These are phyloP conservation scores for Melanerpes aurifrons DNA, from an alignment of 2,113 vertebrate genomes.

Conservation along the genomic window DNA sequence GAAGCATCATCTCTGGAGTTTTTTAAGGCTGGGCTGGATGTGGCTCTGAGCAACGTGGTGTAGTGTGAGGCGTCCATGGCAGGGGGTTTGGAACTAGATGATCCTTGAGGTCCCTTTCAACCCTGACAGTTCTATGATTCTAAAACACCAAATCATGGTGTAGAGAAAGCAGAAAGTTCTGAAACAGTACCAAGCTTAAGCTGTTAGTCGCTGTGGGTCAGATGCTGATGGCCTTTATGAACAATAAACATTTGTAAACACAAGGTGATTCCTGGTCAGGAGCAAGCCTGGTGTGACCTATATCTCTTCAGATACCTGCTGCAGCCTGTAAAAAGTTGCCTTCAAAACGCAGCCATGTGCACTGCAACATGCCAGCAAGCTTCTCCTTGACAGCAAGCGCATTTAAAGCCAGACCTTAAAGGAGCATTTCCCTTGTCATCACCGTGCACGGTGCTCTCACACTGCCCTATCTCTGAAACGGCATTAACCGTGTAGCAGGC, in stretches of 20 bases:
- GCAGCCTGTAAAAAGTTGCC: not conserved
- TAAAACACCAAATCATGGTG: not conserved
- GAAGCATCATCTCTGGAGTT: too few relatives aligned
- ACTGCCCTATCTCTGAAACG: not conserved
- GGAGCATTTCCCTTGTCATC: not conserved
- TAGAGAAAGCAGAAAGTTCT: not conserved
- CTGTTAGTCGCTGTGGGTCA: not conserved
- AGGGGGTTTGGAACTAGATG: too few relatives aligned
- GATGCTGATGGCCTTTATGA: not conserved
- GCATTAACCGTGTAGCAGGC: not conserved
- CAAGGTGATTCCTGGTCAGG: not conserved
- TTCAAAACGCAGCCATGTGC: not conserved
- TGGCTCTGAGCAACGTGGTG: too few relatives aligned
- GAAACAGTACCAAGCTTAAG: not conserved
- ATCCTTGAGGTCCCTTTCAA: too few relatives aligned
- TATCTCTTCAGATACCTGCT: not conserved
- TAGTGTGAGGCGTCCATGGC: too few relatives aligned
- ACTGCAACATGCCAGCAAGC: fast-evolving
- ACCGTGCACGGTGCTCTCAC: not conserved
- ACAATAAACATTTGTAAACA: not conserved
- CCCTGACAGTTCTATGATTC: too few relatives aligned
- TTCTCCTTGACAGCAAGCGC: too few relatives aligned
- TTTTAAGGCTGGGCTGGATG: too few relatives aligned
- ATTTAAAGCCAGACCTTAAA: not conserved
- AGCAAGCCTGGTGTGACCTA: not conserved